Conservation (phyloP, 2,113 vertebrate genomes). For the Apistogramma diplotaenia region DNA sequence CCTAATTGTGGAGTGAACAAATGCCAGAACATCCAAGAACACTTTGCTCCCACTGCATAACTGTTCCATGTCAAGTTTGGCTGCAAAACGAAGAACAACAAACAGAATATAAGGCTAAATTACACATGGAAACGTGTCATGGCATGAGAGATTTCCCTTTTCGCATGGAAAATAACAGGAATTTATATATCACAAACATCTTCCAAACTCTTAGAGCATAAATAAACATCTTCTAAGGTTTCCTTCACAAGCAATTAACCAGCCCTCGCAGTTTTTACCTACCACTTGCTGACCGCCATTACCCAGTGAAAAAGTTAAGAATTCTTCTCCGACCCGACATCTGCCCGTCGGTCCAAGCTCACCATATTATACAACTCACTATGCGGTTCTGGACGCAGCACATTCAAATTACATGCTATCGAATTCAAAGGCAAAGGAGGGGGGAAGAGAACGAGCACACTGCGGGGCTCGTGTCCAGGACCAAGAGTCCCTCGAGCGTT, state of each 20-base stretch:
- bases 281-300: slow-evolving; percentile 41
- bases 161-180: slow-evolving; percentile 22
- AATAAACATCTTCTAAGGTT: slow-evolving; percentile 64
- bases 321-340: slow-evolving; percentile 31
- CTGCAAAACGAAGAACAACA: slow-evolving; percentile 53
- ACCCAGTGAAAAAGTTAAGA: slow-evolving; percentile 51
- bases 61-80: slow-evolving; percentile 60
- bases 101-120: slow-evolving; percentile 56
- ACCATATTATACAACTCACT: slow-evolving; percentile 66
- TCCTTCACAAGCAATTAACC: slow-evolving; percentile 58
- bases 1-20: slow-evolving; percentile 38
- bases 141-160: not conserved
- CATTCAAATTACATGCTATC: slow-evolving; percentile 77
- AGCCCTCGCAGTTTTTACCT: slow-evolving; percentile 27
- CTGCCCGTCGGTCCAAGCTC: slow-evolving; percentile 35
- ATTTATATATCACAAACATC: slow-evolving; percentile 65
- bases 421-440: slow-evolving; percentile 60
- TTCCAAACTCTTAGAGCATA: slow-evolving; percentile 42
- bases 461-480: slow-evolving; percentile 29
- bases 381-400: slow-evolving; percentile 68
- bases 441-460: slow-evolving; percentile 5
- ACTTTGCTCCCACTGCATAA: slow-evolving; percentile 35
- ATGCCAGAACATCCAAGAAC: slow-evolving; percentile 29
- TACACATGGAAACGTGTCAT: slow-evolving; percentile 24
- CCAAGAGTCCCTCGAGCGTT: slow-evolving; percentile 40